Base-by-base conservation (phyloP, 2,113 vertebrate genomes). In the Lethenteron reissneri region DNA sequence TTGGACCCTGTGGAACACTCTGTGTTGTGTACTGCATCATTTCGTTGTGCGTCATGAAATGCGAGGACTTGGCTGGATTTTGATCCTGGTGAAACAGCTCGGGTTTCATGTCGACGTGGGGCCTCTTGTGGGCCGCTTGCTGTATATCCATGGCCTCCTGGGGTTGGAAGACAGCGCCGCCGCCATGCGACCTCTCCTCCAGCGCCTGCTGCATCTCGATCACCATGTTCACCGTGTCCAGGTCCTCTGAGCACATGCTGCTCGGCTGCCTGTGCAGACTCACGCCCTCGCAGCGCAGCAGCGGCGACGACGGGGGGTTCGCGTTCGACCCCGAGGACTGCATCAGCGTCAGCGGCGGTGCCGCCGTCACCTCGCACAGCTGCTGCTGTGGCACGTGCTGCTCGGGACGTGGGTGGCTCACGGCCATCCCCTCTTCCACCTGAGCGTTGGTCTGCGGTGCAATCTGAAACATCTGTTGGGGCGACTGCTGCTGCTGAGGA, bases 191-290 rank as follows among this genome's bases (percentile, higher is more conserved):
- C n/a, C 25, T 25, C 25, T 68, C 64, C 64, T 68, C 64, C n/a
- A 68, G 64, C 25, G 64, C 64, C 64, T 68, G 64, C 25, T 68
- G 64, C 64, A 68, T 68, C 64, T 68, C 64, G 11, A 68, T 68
- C n/a, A 68, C 64, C 64, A 68, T 68, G 25, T 68, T 68, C n/a
- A 68, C 64, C n/a, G 64, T 68, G n/a, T 68, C 64, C n/a, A 68
- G 64, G 25, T 68, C 64, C 10, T 68, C 64, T 11, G 64, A n/a
- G 25, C 64, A 68, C 64, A 68, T 68, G 25, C 10, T 25, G 25
- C 64, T 41, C 64, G 10, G n/a, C 64, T 9, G 64, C 2, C 11
- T 68, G 64, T 11, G 64, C n/a, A 68, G 64, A n/a, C 9, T 68
- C 64, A 11, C 6, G 41, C 41, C 41, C 41, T 41, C 41, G 6